These are phyloP conservation scores for Parasteatoda tepidariorum DNA, from an alignment of 1,140 invertebrate species.

Conservation along the genomic window DNA sequence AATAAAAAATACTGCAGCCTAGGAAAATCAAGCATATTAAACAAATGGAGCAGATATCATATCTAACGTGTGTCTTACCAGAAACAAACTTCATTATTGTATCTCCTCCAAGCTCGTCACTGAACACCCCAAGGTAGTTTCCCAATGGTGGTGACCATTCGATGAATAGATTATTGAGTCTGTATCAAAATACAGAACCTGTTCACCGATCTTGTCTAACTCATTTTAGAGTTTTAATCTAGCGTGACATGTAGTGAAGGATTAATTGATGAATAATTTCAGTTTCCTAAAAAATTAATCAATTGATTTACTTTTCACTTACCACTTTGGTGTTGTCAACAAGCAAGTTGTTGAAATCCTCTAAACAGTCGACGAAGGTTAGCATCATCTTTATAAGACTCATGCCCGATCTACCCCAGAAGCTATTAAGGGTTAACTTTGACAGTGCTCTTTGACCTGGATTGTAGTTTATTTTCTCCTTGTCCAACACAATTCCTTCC, in stretches of 20 bases:
- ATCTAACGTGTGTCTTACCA: neutral
- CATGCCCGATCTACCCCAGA: constrained; percentile 54
- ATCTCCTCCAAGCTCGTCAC: neutral
- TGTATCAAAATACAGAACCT: neutral
- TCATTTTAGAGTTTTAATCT: neutral
- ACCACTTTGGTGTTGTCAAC: neutral
- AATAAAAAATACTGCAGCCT: neutral
- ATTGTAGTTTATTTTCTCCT: constrained; percentile 59
- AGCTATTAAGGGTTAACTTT: constrained; percentile 63
- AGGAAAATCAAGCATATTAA: no score
- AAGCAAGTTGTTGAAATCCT: neutral
- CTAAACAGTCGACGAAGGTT: neutral
- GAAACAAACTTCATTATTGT: neutral
- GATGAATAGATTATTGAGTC: neutral
- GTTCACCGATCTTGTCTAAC: neutral
- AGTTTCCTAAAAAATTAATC: no score
- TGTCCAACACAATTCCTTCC: constrained; percentile 61
- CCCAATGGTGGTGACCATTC: neutral
- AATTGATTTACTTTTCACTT: no score
- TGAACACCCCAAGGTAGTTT: constrained; percentile 2
- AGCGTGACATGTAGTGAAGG: neutral
- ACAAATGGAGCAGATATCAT: no score
- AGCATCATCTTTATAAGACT: neutral
- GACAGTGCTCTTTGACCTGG: constrained; percentile 58
- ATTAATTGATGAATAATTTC: no score